Percentiles rank a stretch among this genome's conserved stretches.
These are phyloP conservation scores for Opisthocomus hoazin DNA, from an alignment of 2,113 vertebrate species.

Conservation along the genomic window DNA sequence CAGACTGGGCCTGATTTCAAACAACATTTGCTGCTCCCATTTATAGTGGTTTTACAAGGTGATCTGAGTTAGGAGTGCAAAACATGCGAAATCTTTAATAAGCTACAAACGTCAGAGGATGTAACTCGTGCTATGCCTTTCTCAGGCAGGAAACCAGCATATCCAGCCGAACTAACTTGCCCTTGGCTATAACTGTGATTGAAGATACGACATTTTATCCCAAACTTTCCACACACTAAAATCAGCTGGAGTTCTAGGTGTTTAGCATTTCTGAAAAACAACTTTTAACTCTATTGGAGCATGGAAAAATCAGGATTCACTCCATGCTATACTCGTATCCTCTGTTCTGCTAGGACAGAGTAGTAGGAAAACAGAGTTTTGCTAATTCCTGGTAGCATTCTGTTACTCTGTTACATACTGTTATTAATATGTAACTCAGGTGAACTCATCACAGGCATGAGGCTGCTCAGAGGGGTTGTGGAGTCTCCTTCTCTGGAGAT, in stretches of 20 bases:
- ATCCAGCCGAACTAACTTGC: background rate
- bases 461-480: no score
- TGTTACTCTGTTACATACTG: no score
- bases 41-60: background rate
- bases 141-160: background rate
- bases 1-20: background rate
- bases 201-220: background rate
- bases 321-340: background rate
- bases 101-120: background rate
- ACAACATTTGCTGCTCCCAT: background rate
- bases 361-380: background rate
- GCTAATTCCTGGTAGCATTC: background rate
- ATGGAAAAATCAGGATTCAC: background rate
- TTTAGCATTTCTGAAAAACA: background rate
- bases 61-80: background rate
- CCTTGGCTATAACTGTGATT: background rate
- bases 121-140: background rate
- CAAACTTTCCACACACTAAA: background rate
- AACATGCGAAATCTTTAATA: slow-evolving; percentile 26
- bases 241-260: background rate
- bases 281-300: background rate
- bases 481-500: no score
- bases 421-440: background rate
- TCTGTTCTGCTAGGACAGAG: background rate
- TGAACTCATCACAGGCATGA: background rate